Evolutionary conservation across 2,888 invertebrate species (phyloP).

Genomic region (Drosophila kanekoi): DNA sequence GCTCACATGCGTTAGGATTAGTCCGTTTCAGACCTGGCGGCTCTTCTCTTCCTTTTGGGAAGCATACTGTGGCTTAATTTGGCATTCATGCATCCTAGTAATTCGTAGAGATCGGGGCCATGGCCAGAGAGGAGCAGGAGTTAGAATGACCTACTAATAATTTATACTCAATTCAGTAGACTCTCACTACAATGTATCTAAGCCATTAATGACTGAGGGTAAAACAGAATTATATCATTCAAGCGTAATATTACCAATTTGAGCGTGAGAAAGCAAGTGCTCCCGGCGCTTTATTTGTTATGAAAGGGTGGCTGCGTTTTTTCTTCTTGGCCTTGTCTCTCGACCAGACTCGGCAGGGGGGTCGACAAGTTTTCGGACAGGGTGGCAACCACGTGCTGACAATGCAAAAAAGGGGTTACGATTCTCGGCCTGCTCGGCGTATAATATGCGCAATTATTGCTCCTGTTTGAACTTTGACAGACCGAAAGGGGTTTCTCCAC

Average conservation of each 20-base stretch:
- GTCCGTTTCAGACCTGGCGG: too few species aligned
- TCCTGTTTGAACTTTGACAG: slow-evolving; percentile 70
- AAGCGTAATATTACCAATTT: slow-evolving; percentile 49
- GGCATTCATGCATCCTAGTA: too few species aligned
- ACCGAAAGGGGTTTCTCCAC: slow-evolving; percentile 30
- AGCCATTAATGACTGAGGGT: too few species aligned
- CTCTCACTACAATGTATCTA: too few species aligned
- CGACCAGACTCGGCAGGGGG: not conserved
- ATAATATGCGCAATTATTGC: slow-evolving; percentile 75
- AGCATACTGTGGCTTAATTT: too few species aligned
- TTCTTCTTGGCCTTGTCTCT: not conserved
- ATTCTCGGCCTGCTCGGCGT: not conserved
- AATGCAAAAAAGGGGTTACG: slow-evolving; percentile 31
- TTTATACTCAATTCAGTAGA: too few species aligned
- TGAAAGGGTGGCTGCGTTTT: slow-evolving; percentile 47
- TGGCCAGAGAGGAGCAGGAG: too few species aligned
- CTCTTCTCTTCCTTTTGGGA: too few species aligned
- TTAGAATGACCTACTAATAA: too few species aligned
- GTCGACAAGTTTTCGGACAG: not conserved
- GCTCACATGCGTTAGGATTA: too few species aligned
- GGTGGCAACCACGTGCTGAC: slow-evolving; percentile 36
- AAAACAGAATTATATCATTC: slow-evolving; percentile 16
- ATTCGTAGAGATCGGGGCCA: too few species aligned
- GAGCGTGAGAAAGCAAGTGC: slow-evolving; percentile 53
- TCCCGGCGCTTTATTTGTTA: slow-evolving; percentile 51